Evolutionary conservation across 2,113 vertebrate species (phyloP), one percentile per base, ranked within the genome.

Genomic region (Coptodon rendalli): DNA sequence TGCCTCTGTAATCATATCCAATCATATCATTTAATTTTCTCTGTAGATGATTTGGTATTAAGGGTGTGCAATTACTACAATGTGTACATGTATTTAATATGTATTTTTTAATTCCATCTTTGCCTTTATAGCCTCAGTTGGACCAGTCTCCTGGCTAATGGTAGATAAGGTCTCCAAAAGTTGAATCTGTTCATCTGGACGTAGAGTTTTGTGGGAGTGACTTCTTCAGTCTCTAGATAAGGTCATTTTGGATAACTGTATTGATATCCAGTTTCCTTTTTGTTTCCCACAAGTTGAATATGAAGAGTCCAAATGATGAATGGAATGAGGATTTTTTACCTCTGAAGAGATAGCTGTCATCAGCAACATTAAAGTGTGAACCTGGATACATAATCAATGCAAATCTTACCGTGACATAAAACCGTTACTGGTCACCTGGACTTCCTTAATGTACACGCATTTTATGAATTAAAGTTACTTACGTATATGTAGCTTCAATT

Each of bases 391-490:
- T 0, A 1, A 91, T 95, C 87, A 3, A 1, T 0, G 95, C 94
- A 19, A 0, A 0, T 0, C 0, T 0, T 3, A 59, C 3, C 2
- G 1, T 56, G 40, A 10, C 0, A 14, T 59, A 3, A 63, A 88
- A 4, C 34, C 0, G 14, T 6, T 24, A 17, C 22, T 96, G 96
- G 96, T 34, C 17, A 6, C 90, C 95, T n/a, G 5, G 2, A 31
- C 6, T 80, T 59, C 92, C 93, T 68, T 1, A 0, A 10, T 96
- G 96, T 89, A 2, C 2, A 89, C 2, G 40, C 94, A 93, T 92
- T 93, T 91, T 10, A 6, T 63, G 17, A 19, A 24, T 53, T 6
- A 6, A 45, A 56, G 16, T 43, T 43, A n/a, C n/a, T 43, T 40
- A 71, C 43, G 7, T 43, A 43, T 43, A 40, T 43, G 12, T 14